These are phyloP conservation scores for Erebia palarica DNA, from an alignment of 2,888 invertebrate genomes.

Conservation along the genomic window DNA sequence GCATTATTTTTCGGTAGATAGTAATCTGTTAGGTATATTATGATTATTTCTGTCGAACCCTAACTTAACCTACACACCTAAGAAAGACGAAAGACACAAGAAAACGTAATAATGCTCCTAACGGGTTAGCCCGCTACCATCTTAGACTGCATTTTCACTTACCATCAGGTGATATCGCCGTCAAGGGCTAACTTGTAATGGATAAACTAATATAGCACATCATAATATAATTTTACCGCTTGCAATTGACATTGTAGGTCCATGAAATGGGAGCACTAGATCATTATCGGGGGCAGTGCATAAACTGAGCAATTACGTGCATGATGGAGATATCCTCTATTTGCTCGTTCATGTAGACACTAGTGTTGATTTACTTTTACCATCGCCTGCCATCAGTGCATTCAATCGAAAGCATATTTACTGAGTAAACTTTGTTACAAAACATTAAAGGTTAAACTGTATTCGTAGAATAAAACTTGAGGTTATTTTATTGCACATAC, in stretches of 20 bases:
- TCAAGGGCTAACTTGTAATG: too few species aligned
- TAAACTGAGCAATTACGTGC: slow-evolving; percentile 43
- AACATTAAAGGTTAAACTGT: slow-evolving; percentile 1
- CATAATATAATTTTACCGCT: background rate
- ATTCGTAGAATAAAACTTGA: background rate
- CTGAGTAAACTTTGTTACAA: slow-evolving; percentile 17
- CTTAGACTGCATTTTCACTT: too few species aligned
- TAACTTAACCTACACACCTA: too few species aligned
- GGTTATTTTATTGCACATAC: too few species aligned
- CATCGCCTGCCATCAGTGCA: slow-evolving; percentile 20
- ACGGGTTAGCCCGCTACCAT: too few species aligned
- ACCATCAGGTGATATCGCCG: too few species aligned
- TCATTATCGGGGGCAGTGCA: slow-evolving; percentile 35
- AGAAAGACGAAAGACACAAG: too few species aligned
- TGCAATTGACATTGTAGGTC: background rate
- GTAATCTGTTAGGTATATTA: too few species aligned
- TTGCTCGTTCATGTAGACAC: slow-evolving; percentile 30
- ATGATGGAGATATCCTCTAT: slow-evolving; percentile 28
- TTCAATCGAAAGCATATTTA: slow-evolving; percentile 33
- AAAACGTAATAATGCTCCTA: too few species aligned
- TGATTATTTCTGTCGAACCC: too few species aligned
- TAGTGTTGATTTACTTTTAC: slow-evolving; percentile 33
- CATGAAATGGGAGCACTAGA: slow-evolving; percentile 10
- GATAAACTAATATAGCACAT: too few species aligned
- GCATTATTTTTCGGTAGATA: too few species aligned